Evolutionary conservation across 2,797 vertebrate species (phyloP).

Genomic region (Coccyzus lansbergi): DNA sequence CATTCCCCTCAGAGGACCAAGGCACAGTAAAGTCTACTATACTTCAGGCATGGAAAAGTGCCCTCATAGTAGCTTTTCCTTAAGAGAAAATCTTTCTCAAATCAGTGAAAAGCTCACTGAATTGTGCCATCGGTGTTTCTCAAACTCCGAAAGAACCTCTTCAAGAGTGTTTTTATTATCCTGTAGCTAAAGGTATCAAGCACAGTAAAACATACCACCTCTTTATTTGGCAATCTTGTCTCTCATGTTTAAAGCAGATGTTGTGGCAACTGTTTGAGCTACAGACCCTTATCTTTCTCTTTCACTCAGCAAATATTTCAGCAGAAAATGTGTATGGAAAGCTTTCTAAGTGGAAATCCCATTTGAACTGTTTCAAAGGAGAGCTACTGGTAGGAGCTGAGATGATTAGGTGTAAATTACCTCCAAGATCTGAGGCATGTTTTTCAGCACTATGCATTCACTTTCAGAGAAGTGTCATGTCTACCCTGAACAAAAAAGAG

Average conservation of each 20-base stretch:
- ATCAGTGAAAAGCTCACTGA: background rate
- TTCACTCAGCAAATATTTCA: background rate
- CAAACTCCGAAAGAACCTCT: background rate
- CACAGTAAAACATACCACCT: background rate
- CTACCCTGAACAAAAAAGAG: conserved; percentile 47
- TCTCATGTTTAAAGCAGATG: background rate
- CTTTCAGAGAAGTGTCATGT: conserved; percentile 1
- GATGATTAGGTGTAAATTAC: conserved; percentile 62
- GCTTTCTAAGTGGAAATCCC: conserved; percentile 7
- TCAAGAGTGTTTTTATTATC: background rate
- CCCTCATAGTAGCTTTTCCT: background rate
- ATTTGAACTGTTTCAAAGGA: conserved; percentile 51
- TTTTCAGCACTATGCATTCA: conserved; percentile 49
- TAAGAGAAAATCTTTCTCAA: background rate
- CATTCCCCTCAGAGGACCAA: background rate
- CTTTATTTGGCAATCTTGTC: background rate
- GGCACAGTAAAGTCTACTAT: background rate
- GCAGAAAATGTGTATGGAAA: background rate
- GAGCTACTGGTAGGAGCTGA: conserved; percentile 53
- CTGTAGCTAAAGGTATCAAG: background rate
- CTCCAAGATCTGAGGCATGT: conserved; percentile 23
- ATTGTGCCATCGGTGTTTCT: background rate
- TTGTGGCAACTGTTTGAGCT: background rate
- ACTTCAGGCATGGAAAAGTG: background rate
- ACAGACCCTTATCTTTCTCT: background rate